Base-by-base conservation (phyloP, 1,140 invertebrate species). In the Bemisia tabaci region DNA sequence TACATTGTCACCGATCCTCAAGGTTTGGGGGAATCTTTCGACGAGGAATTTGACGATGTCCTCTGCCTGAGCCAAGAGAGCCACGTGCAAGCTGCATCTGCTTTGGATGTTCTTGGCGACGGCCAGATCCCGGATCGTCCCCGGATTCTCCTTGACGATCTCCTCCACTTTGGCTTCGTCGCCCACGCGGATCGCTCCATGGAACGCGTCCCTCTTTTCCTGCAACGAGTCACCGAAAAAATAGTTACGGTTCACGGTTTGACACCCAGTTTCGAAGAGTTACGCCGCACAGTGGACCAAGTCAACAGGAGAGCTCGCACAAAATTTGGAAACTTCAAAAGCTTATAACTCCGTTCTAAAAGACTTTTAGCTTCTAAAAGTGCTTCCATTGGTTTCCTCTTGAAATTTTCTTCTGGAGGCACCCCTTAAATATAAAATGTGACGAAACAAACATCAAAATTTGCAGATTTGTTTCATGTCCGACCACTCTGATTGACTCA, bases 1-100 rank as follows among this genome's bases (percentile, higher is more conserved):
- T 78, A 94, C 91, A 78, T 94, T 94, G 75, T 95, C 92, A 0
- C 89, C 88, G 60, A 90, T 81, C 60, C 83, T 80, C 12, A 94
- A 73, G 0, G 88, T 83, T 68, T 88, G 84, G 0, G 89, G 85
- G 75, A 85, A 91, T 2, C 79, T 82, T 68, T 83, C 82, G 0
- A 87, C 87, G 58, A 95, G 78, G 69, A 85, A 84, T 63, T 85
- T 80, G 1, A 91, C 89, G 26, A 93, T 83, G 58, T 90, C 84
- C 68, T 88, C 85, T 65, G 90, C 83, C 73, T 93, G 88, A 33
- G 84, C 84, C 1, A 95, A 76, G 2, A 94, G 87, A 0, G 92
- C 91, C 22, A 94, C 81, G 71, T 95, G 92, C 1, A 95, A 75
- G 0, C 89, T 81, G 63, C 85, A 87, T 66, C 89, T 77, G 22